phyloP scores from a whole-genome alignment of 2,888 invertebrate genomes.

The Taphrorychus bicolor region DNA sequence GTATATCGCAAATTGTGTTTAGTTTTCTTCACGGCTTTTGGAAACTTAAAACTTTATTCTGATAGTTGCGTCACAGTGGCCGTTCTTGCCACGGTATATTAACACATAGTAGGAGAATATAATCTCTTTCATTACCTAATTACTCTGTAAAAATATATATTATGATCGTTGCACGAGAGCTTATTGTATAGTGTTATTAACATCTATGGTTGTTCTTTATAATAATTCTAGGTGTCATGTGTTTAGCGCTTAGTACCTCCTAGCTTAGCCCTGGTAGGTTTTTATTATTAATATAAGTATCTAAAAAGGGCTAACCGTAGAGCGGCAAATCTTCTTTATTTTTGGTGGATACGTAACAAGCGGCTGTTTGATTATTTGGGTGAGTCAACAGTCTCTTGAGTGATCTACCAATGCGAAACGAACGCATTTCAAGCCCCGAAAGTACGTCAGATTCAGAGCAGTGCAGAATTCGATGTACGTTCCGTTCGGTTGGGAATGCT shows the following conservation, averaged over 20 bases:
- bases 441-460: slow-evolving; percentile 21
- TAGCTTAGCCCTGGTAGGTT: slow-evolving; percentile 9
- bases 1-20: neutral
- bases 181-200: slow-evolving; percentile 57
- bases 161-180: slow-evolving; percentile 55
- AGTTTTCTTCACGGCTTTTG: neutral
- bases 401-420: slow-evolving; percentile 6
- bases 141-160: slow-evolving; percentile 30
- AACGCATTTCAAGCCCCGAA: slow-evolving; percentile 16
- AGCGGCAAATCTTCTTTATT: neutral
- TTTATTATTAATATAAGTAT: neutral
- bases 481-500: slow-evolving; percentile 9
- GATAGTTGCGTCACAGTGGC: slow-evolving; percentile 8
- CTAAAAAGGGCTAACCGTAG: neutral
- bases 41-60: neutral
- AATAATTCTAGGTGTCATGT: slow-evolving; percentile 61
- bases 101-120: slow-evolving; percentile 13
- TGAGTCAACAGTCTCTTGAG: slow-evolving; percentile 19
- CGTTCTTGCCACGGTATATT: slow-evolving; percentile 18
- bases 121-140: slow-evolving; percentile 19
- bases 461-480: slow-evolving; percentile 22
- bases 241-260: slow-evolving; percentile 53
- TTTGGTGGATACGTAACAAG: slow-evolving; percentile 6
- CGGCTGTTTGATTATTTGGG: slow-evolving; percentile 19
- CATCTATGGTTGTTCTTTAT: slow-evolving; percentile 57